Conservation (phyloP, 2,113 vertebrate genomes). For the Butorides virescens region DNA sequence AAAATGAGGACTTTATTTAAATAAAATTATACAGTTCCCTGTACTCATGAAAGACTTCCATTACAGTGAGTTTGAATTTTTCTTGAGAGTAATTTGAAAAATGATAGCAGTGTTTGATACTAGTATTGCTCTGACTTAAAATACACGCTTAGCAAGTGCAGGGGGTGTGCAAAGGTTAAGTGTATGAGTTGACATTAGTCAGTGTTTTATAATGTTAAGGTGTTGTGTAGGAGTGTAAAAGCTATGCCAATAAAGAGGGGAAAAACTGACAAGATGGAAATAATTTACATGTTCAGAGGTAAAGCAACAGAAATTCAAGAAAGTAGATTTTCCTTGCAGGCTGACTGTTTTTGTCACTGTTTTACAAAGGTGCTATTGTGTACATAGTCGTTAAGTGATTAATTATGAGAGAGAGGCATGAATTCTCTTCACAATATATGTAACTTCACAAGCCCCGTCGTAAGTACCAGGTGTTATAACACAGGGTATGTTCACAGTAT, state of each 20-base stretch:
- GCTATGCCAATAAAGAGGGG: not conserved
- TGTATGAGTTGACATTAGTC: not conserved
- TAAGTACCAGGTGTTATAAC: not conserved
- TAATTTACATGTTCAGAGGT: not conserved
- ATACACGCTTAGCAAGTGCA: not conserved
- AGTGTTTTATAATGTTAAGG: not conserved
- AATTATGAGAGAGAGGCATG: not conserved
- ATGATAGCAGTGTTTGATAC: not conserved
- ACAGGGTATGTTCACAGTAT: not conserved
- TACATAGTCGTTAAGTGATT: not conserved
- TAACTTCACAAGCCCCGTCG: not conserved
- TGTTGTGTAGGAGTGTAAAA: not conserved
- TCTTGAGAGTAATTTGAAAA: not conserved
- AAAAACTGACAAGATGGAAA: not conserved
- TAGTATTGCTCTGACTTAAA: not conserved
- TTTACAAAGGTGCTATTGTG: not conserved
- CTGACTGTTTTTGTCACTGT: not conserved
- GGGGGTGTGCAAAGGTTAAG: not conserved
- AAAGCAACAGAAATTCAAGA: not conserved
- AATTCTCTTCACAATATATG: not conserved
- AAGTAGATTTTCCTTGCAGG: not conserved
- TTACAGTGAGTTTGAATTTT: not conserved
- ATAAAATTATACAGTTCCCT: not conserved
- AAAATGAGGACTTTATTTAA: not conserved
- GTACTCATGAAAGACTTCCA: not conserved